These are phyloP conservation scores for Trichonephila clavata DNA, from an alignment of 1,140 invertebrate species.

Conservation along the genomic window DNA sequence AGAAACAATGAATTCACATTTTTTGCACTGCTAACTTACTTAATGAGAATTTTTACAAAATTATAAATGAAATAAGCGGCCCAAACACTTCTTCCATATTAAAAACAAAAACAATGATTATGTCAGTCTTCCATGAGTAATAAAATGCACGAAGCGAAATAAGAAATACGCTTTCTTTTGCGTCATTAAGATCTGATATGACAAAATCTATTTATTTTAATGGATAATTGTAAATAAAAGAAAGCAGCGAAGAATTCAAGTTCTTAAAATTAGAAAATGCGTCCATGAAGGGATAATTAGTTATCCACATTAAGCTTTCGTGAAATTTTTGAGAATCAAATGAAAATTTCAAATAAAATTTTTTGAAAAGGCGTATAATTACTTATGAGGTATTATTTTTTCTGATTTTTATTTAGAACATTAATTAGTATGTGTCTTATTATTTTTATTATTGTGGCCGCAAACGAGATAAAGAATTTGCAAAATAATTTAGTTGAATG, in stretches of 20 bases:
- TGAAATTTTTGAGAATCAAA: neutral
- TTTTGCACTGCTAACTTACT: neutral
- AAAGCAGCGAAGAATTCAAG: neutral
- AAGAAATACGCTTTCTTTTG: neutral
- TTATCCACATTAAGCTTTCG: neutral
- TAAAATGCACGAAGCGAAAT: neutral
- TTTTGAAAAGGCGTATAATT: too few species aligned
- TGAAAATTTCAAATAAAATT: too few species aligned
- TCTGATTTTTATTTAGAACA: too few species aligned
- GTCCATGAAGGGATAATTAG: neutral
- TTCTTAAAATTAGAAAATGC: neutral
- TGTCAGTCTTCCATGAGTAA: neutral
- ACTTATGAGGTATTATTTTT: too few species aligned
- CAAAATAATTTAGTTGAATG: too few species aligned
- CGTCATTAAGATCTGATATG: neutral
- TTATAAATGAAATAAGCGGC: neutral
- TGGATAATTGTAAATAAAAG: neutral
- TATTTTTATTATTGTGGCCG: too few species aligned
- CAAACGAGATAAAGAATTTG: too few species aligned
- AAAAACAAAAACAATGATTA: neutral
- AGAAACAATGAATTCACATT: neutral
- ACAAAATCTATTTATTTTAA: neutral
- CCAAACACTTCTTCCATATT: neutral
- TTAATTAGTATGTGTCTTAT: too few species aligned
- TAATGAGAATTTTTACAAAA: neutral